Evolutionary conservation across 2,113 vertebrate species (phyloP).

Genomic region (Hypocryptadius cinnamomeus): DNA sequence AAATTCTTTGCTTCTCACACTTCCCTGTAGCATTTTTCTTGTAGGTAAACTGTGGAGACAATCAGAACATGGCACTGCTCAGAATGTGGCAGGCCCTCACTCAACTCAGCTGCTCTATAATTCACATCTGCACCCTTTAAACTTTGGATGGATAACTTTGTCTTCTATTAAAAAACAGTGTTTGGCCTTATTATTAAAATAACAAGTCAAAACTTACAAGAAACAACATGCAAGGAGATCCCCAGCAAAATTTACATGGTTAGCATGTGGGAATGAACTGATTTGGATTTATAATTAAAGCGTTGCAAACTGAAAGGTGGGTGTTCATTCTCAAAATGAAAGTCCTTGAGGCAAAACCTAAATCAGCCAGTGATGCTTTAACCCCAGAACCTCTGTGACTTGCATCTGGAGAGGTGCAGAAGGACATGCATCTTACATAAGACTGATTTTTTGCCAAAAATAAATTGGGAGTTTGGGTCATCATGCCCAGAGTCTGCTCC

Average conservation of each 20-base stretch:
- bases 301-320: neutral
- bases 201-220: neutral
- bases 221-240: neutral
- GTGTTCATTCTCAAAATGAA: neutral
- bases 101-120: neutral
- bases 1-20: neutral
- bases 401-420: neutral
- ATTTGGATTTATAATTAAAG: neutral
- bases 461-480: neutral
- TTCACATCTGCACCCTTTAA: neutral
- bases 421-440: neutral
- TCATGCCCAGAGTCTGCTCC: accelerated
- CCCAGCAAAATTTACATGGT: neutral
- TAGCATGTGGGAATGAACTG: neutral
- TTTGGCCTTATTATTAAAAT: neutral
- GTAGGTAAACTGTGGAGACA: neutral
- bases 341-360: neutral
- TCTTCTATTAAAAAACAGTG: neutral
- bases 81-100: neutral
- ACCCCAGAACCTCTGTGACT: neutral
- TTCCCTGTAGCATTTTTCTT: neutral
- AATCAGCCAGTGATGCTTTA: neutral
- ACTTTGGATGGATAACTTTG: neutral
- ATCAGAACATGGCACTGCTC: neutral
- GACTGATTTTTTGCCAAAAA: neutral